Conservation (phyloP, 2,113 vertebrate species). For the Emberiza fucata region DNA sequence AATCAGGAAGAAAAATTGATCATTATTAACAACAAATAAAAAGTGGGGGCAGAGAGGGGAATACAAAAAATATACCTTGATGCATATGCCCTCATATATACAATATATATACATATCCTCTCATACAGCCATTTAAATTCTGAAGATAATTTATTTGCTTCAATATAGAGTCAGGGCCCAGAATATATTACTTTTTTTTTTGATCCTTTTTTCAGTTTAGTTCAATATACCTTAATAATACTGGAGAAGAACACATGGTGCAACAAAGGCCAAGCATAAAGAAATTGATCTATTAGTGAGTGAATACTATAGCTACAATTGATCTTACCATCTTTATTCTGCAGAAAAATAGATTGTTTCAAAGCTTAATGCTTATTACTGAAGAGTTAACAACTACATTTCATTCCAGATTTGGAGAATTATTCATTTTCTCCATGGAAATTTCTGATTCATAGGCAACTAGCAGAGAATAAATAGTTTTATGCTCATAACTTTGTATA, state of each 20-base stretch:
- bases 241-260: not conserved
- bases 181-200: not conserved
- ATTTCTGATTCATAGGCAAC: not conserved
- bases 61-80: not conserved
- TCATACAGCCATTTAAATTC: not conserved
- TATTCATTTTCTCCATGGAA: not conserved
- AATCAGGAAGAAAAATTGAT: not conserved
- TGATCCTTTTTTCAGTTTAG: not conserved
- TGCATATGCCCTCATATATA: not conserved
- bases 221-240: not conserved
- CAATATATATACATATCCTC: not conserved
- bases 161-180: rapidly evolving
- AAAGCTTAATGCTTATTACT: not conserved
- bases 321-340: not conserved
- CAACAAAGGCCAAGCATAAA: not conserved
- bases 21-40: not conserved
- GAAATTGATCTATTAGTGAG: not conserved
- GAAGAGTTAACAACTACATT: not conserved
- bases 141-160: not conserved
- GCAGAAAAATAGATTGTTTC: not conserved
- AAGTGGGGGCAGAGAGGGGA: rapidly evolving
- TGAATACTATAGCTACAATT: not conserved
- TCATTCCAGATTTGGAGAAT: not conserved
- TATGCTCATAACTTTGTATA: not conserved
- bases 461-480: not conserved